Evolutionary conservation across 2,888 invertebrate genomes (phyloP).

Genomic region (Macrostomum cliftonense): DNA sequence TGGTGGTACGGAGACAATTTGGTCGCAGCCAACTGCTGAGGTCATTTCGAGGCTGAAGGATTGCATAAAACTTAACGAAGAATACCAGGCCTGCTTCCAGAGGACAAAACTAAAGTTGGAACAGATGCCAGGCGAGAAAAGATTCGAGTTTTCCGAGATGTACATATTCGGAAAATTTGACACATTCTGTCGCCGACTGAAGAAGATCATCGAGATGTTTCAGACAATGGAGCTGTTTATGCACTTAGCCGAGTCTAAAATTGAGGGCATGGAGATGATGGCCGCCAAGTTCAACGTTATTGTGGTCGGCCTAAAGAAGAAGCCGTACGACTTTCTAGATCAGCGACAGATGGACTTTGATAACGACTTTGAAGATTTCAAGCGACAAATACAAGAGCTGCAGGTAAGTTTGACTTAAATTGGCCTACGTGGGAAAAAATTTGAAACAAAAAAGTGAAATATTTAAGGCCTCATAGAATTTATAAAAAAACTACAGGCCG

Average conservation of each 20-base stretch:
- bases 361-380: slow-evolving; percentile 61
- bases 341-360: slow-evolving; percentile 71
- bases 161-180: slow-evolving; percentile 92
- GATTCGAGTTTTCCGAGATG: slow-evolving; percentile 81
- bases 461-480: no score
- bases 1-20: slow-evolving; percentile 55
- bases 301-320: slow-evolving; percentile 60
- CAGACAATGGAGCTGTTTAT: slow-evolving; percentile 75
- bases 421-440: no score
- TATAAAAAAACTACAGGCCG: no score
- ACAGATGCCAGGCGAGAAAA: slow-evolving; percentile 49
- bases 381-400: slow-evolving; percentile 55
- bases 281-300: slow-evolving; percentile 64
- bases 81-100: slow-evolving; percentile 52
- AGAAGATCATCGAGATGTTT: slow-evolving; percentile 72
- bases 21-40: slow-evolving; percentile 60
- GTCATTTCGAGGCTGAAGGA: slow-evolving; percentile 63
- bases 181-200: slow-evolving; percentile 66
- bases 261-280: slow-evolving; percentile 70
- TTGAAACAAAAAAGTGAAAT: no score
- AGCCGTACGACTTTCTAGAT: slow-evolving; percentile 74
- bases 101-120: slow-evolving; percentile 52
- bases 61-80: slow-evolving; percentile 66
- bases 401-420: slow-evolving; percentile 47
- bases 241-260: slow-evolving; percentile 59